Percentiles rank a stretch among this genome's conserved stretches.
These are phyloP conservation scores for Catharus bicknelli DNA, from an alignment of 2,113 vertebrate species.

Conservation along the genomic window DNA sequence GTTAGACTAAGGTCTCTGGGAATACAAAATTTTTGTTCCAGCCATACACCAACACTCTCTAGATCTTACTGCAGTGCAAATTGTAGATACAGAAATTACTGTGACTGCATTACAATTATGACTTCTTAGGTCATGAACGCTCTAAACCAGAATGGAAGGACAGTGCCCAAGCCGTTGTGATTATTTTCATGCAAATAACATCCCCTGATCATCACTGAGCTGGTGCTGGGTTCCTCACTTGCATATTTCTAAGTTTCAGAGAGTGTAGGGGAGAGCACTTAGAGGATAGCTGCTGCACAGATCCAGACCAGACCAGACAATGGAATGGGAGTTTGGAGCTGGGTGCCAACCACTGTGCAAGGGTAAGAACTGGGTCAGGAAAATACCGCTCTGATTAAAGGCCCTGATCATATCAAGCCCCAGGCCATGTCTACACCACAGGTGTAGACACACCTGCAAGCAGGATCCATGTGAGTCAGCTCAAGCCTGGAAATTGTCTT, in stretches of 20 bases:
- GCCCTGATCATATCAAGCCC: conserved; percentile 22
- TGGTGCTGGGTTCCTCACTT: background rate
- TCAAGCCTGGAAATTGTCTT: background rate
- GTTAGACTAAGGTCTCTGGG: background rate
- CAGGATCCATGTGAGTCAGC: conserved; percentile 27
- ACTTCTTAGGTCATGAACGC: background rate
- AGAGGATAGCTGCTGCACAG: background rate
- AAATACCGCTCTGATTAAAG: conserved; percentile 54
- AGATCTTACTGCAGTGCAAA: background rate
- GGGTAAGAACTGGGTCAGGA: conserved; percentile 52
- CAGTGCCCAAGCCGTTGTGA: background rate
- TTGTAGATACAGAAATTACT: background rate
- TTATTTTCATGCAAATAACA: background rate
- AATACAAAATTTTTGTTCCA: background rate
- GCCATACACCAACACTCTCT: background rate
- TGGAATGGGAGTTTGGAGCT: conserved; percentile 7
- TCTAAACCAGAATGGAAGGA: background rate
- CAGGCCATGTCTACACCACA: conserved; percentile 53
- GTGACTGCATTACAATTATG: background rate
- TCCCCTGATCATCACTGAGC: background rate
- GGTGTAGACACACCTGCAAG: conserved; percentile 48
- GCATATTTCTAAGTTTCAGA: background rate
- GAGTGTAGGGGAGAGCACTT: background rate
- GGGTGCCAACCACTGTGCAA: background rate
- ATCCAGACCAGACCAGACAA: background rate